These are phyloP conservation scores for Monochamus alternatus DNA, from an alignment of 2,888 invertebrate species.

Conservation along the genomic window DNA sequence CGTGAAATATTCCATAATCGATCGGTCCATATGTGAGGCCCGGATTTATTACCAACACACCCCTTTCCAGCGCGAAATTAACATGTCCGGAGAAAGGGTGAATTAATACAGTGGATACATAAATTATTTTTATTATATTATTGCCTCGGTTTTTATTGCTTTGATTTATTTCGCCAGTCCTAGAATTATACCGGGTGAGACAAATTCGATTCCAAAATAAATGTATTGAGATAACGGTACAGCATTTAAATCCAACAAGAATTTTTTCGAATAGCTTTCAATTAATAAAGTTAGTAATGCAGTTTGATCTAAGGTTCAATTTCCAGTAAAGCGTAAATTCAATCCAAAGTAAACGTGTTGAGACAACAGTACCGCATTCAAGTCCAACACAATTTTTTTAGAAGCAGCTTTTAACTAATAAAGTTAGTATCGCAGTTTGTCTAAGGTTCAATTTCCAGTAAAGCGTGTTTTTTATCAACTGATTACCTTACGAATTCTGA, in stretches of 20 bases:
- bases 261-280: too few relatives aligned
- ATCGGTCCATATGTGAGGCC: constrained; percentile 53
- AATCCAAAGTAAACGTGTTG: neutral
- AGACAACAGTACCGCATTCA: neutral
- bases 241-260: too few relatives aligned
- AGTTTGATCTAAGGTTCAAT: too few relatives aligned
- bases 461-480: neutral
- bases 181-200: neutral
- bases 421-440: neutral
- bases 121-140: constrained; percentile 10
- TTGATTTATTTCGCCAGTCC: neutral
- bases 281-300: too few relatives aligned
- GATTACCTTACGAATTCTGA: neutral
- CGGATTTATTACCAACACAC: constrained; percentile 20
- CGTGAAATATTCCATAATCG: constrained; percentile 61
- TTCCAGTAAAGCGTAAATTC: neutral
- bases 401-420: too few relatives aligned
- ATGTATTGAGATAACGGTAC: neutral
- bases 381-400: too few relatives aligned
- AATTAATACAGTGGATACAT: constrained; percentile 4
- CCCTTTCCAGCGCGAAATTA: constrained; percentile 28
- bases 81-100: constrained; percentile 23
- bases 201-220: neutral
- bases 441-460: neutral
- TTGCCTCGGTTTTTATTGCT: neutral